Percentiles rank a stretch among this genome's conserved stretches.
Conservation (phyloP, 2,888 invertebrate species). For the Sycophila texana region DNA sequence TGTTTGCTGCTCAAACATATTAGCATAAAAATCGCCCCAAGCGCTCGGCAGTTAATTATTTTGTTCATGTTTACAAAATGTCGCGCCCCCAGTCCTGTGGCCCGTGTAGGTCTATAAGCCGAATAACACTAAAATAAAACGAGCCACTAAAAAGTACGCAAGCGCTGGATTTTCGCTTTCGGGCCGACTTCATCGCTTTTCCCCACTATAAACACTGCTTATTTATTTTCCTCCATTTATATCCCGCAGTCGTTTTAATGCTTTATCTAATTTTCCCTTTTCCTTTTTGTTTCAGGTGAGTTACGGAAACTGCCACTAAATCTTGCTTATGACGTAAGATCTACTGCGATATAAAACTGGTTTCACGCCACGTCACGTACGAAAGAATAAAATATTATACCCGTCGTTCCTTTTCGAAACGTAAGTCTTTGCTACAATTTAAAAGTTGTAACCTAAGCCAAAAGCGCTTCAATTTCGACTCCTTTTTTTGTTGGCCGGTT, state of each 20-base stretch:
- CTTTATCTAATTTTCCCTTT: neutral
- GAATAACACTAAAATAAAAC: neutral
- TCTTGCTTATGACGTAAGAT: constrained; percentile 1
- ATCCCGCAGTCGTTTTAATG: neutral
- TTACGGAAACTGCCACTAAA: constrained; percentile 5
- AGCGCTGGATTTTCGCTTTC: too few relatives aligned
- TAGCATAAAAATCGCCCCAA: constrained; percentile 41
- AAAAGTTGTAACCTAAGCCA: too few relatives aligned
- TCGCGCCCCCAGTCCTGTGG: neutral
- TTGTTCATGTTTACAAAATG: constrained; percentile 31
- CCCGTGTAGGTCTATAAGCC: neutral
- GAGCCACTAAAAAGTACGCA: too few relatives aligned
- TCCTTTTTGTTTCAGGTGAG: constrained; percentile 35
- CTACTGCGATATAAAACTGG: neutral
- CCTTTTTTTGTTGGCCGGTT: too few relatives aligned
- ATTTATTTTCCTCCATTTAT: neutral
- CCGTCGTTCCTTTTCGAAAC: too few relatives aligned
- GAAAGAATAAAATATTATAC: too few relatives aligned
- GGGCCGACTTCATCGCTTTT: neutral
- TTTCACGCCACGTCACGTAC: too few relatives aligned
- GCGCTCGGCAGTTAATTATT: constrained; percentile 24
- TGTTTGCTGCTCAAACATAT: constrained; percentile 42
- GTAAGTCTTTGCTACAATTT: too few relatives aligned
- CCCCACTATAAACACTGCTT: neutral
- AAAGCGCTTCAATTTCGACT: too few relatives aligned